Conservation (phyloP, 2,113 vertebrate genomes). For the Gymnogyps californianus region DNA sequence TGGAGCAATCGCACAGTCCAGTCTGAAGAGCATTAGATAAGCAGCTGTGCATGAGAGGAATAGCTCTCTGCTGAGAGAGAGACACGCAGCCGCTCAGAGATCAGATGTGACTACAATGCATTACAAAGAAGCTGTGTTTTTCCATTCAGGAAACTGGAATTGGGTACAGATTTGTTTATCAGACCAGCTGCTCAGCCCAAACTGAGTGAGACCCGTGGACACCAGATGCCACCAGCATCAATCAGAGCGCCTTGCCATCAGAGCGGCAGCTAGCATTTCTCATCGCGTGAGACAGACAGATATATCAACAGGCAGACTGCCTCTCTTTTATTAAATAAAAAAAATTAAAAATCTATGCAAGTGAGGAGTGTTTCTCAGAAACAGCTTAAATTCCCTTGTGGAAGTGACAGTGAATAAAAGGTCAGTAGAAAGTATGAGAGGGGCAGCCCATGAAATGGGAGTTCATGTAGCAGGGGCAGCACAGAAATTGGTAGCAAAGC, state of each 20-base stretch:
- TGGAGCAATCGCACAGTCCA: accelerated
- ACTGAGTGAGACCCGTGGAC: neutral
- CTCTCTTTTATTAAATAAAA: neutral
- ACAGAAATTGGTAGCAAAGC: neutral
- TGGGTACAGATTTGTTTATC: conserved; percentile 60
- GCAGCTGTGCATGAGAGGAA: conserved; percentile 47
- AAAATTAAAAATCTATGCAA: neutral
- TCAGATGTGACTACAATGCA: conserved; percentile 57
- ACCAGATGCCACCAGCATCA: conserved; percentile 52
- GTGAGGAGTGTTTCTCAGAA: neutral
- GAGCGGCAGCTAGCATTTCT: neutral
- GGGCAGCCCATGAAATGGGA: neutral
- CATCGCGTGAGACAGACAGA: neutral
- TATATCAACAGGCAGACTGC: neutral
- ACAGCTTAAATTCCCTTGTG: neutral
- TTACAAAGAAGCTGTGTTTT: conserved; percentile 63
- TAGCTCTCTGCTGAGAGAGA: conserved; percentile 8
- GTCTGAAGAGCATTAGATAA: conserved; percentile 19
- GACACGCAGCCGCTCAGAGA: neutral
- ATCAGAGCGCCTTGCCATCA: neutral
- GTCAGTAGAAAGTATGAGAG: neutral
- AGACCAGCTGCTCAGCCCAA: conserved; percentile 39
- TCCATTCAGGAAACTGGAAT: conserved; percentile 58
- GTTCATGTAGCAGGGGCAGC: neutral
- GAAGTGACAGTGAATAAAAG: neutral